phyloP scores from a whole-genome alignment of 23 tunicate species.

The Ciona savignyi region DNA sequence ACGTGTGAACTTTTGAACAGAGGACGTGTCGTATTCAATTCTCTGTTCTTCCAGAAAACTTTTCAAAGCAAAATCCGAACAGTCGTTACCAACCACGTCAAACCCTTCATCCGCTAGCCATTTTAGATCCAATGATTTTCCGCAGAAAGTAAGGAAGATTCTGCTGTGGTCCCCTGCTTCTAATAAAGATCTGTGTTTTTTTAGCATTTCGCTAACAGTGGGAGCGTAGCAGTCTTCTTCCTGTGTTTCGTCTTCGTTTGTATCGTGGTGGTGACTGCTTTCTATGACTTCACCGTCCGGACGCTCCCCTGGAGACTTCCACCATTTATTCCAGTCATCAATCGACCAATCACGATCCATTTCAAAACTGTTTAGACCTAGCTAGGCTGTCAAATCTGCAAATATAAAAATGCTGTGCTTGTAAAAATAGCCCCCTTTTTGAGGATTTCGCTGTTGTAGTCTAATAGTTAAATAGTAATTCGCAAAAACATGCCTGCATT shows the following conservation, averaged over 20 bases:
- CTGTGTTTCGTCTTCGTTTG: not conserved
- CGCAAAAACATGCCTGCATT: too few species aligned
- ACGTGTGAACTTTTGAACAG: slow-evolving; percentile 4
- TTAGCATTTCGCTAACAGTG: slow-evolving; percentile 36
- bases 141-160: slow-evolving; percentile 63
- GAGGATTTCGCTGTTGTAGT: too few species aligned
- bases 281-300: slow-evolving; percentile 13
- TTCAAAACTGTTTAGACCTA: too few species aligned
- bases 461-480: too few species aligned
- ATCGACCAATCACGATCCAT: slow-evolving; percentile 22
- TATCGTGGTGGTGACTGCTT: slow-evolving; percentile 10
- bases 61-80: slow-evolving; percentile 51
- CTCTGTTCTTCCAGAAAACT: slow-evolving; percentile 42
- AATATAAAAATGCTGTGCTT: too few species aligned
- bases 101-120: slow-evolving; percentile 55
- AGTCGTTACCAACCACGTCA: slow-evolving; percentile 59
- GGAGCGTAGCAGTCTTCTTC: slow-evolving; percentile 24
- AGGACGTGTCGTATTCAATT: slow-evolving; percentile 28
- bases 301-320: slow-evolving; percentile 29
- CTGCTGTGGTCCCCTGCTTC: slow-evolving; percentile 3
- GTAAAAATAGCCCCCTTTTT: too few species aligned
- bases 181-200: slow-evolving; percentile 20
- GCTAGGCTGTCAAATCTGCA: too few species aligned
- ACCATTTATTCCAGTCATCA: slow-evolving; percentile 67
- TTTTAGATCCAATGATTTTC: slow-evolving; percentile 64